A percentile compares a stretch with the other conserved stretches of the same genome.
These are phyloP conservation scores for Rhynchotus rufescens DNA, from an alignment of 2,797 vertebrate genomes.

Conservation along the genomic window DNA sequence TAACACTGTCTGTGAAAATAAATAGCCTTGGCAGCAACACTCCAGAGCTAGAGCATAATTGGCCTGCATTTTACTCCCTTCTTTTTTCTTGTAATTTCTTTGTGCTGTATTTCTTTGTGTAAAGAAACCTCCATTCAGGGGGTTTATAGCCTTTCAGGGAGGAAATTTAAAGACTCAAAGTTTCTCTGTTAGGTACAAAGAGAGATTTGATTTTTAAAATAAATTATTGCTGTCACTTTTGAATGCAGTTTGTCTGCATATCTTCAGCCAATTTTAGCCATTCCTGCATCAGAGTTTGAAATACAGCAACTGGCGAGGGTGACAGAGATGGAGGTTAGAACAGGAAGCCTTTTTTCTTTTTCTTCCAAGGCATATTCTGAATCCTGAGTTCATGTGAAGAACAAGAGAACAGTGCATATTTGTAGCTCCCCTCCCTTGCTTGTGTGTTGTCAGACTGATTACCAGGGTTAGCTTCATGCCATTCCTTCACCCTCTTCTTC, in stretches of 20 bases:
- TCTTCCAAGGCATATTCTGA: conserved; percentile 20
- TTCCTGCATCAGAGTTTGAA: conserved; percentile 40
- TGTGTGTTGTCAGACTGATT: conserved; percentile 23
- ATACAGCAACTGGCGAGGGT: not conserved
- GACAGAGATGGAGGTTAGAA: not conserved
- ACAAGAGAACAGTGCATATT: not conserved
- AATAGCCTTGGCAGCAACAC: conserved; percentile 63
- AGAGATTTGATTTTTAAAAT: conserved; percentile 44
- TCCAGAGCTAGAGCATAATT: conserved; percentile 69
- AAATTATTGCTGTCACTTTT: conserved; percentile 24
- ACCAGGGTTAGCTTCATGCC: conserved; percentile 35
- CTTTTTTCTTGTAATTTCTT: conserved; percentile 63
- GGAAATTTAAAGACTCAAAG: conserved; percentile 51
- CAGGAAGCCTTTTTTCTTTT: conserved; percentile 18
- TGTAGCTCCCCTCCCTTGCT: conserved; percentile 22
- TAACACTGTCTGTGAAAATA: conserved; percentile 66
- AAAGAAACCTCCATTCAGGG: conserved; percentile 32
- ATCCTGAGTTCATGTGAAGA: conserved; percentile 8
- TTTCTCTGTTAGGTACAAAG: conserved; percentile 2
- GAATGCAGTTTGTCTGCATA: not conserved
- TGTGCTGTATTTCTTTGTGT: conserved; percentile 67
- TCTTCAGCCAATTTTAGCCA: conserved; percentile 26
- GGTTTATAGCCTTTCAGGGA: conserved; percentile 55
- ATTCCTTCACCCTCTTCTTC: conserved; percentile 31
- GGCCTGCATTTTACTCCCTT: conserved; percentile 44